Evolutionary conservation across 2,888 invertebrate genomes (phyloP).

Genomic region (Cheilosia variabilis): DNA sequence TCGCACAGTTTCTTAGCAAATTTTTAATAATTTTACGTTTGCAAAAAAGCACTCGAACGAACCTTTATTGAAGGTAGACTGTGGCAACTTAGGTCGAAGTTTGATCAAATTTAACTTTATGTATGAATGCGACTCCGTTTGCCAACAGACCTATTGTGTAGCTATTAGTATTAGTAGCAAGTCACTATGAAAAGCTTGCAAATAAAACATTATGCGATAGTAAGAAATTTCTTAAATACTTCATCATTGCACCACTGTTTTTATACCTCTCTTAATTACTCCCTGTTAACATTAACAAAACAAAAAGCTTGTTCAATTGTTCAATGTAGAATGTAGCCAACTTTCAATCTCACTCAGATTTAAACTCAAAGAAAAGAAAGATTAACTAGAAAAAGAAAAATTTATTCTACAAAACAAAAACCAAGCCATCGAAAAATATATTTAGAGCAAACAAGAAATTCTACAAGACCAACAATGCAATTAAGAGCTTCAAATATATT

Average conservation of each 20-base stretch:
- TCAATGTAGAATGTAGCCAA: conserved; percentile 14
- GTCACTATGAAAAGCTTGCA: neutral
- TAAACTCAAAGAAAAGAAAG: conserved; percentile 26
- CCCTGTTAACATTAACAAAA: conserved; percentile 8
- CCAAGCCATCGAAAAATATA: conserved; percentile 55
- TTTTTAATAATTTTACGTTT: too few relatives aligned
- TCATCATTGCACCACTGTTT: conserved; percentile 19
- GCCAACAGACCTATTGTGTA: too few relatives aligned
- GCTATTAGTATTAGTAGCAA: neutral
- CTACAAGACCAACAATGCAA: conserved; percentile 73
- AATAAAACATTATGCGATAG: too few relatives aligned
- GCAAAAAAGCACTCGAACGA: too few relatives aligned
- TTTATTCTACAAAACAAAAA: conserved; percentile 33
- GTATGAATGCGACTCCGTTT: too few relatives aligned
- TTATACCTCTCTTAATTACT: neutral
- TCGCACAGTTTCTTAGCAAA: too few relatives aligned
- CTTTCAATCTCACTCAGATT: conserved; percentile 28
- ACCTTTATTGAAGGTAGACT: too few relatives aligned
- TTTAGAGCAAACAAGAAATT: conserved; percentile 44
- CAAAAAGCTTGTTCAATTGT: conserved; percentile 13
- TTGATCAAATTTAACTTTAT: too few relatives aligned
- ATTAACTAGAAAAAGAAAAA: conserved; percentile 2
- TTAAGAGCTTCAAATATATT: conserved; percentile 75
- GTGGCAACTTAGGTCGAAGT: too few relatives aligned
- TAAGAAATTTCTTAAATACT: neutral